Evolutionary conservation across 2,888 invertebrate species (phyloP).

Genomic region (Antitype chi): DNA sequence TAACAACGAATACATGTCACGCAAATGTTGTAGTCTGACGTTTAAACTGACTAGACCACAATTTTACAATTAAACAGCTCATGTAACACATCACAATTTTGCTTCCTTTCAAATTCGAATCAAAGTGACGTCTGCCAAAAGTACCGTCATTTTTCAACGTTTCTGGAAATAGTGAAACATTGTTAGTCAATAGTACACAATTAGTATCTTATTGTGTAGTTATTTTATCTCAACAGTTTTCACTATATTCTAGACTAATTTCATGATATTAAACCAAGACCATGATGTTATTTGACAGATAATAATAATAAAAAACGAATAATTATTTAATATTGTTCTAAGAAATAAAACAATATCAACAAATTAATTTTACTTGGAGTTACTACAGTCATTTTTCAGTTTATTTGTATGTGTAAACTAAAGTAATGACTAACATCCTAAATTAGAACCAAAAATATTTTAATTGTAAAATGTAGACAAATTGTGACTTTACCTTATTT

Average conservation of each 20-base stretch:
- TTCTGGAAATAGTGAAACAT: slow-evolving; percentile 31
- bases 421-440: slow-evolving; percentile 55
- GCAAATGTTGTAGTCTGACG: background rate
- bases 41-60: background rate
- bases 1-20: background rate
- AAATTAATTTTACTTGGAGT: slow-evolving; percentile 16
- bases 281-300: slow-evolving; percentile 29
- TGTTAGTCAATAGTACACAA: slow-evolving; percentile 25
- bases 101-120: background rate
- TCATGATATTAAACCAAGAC: slow-evolving; percentile 41
- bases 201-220: slow-evolving; percentile 23
- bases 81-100: background rate
- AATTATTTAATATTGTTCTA: slow-evolving; percentile 2
- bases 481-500: slow-evolving; percentile 13
- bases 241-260: slow-evolving; percentile 2
- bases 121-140: background rate
- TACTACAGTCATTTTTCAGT: slow-evolving; percentile 61
- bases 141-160: background rate
- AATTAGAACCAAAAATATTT: slow-evolving; percentile 51
- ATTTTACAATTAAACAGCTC: too few relatives aligned
- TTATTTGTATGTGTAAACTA: slow-evolving; percentile 61
- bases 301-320: background rate
- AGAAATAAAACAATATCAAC: slow-evolving; percentile 12
- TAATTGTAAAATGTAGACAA: slow-evolving; percentile 26
- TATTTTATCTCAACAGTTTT: background rate